phyloP scores from a whole-genome alignment of 30 jellyfish, hydroid and myxozoan species.

The Rhopilema esculentum region DNA sequence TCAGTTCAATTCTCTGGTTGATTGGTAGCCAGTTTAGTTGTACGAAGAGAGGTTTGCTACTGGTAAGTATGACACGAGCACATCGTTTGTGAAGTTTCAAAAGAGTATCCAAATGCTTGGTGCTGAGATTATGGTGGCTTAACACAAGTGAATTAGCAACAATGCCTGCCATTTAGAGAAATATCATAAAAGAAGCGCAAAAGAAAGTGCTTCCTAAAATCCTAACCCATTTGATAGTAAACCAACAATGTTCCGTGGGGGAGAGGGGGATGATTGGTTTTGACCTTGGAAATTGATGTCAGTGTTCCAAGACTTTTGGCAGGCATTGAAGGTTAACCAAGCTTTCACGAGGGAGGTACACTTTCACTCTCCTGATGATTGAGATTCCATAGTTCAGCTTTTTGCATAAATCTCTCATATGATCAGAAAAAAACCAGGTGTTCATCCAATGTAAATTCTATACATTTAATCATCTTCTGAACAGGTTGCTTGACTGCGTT shows the following conservation, averaged over 20 bases:
- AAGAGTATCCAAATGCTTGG: neutral
- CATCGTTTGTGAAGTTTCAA: neutral
- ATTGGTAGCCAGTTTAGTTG: slow-evolving; percentile 28
- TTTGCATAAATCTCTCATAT: slow-evolving; percentile 37
- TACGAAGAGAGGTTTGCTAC: slow-evolving; percentile 15
- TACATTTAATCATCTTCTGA: neutral
- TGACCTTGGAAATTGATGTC: too few relatives aligned
- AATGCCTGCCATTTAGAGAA: too few relatives aligned
- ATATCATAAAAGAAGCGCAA: too few relatives aligned
- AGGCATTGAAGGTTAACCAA: slow-evolving; percentile 4
- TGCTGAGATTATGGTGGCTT: slow-evolving; percentile 4
- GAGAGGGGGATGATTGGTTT: too few relatives aligned
- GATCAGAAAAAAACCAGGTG: neutral
- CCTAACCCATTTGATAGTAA: too few relatives aligned
- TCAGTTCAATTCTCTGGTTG: slow-evolving; percentile 25
- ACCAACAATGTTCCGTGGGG: too few relatives aligned
- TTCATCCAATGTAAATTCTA: slow-evolving; percentile 29
- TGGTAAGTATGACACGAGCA: neutral
- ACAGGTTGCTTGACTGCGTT: too few relatives aligned
- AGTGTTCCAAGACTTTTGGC: too few relatives aligned
- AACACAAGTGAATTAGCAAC: slow-evolving; percentile 13
- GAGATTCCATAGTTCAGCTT: slow-evolving; percentile 6
- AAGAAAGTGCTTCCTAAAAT: too few relatives aligned
- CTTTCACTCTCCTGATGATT: slow-evolving; percentile 10
- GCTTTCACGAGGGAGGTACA: slow-evolving; percentile 7